Base-by-base conservation (phyloP, 2,888 invertebrate genomes). In the Dicroscelio sp. region DNA sequence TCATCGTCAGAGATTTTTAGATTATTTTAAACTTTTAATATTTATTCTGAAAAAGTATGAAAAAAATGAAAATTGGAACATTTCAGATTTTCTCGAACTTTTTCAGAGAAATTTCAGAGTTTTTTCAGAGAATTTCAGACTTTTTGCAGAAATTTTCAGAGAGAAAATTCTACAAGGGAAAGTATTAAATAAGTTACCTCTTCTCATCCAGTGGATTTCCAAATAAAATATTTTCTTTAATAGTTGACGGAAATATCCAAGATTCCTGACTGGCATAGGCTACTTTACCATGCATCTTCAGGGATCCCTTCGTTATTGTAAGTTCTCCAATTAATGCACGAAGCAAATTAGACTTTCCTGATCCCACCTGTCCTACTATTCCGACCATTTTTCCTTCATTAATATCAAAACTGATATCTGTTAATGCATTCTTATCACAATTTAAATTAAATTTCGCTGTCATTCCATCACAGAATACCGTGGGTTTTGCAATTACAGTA, bases 201-300 rank as follows among this genome's bases (percentile, higher is more conserved):
- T 93, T 88, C 38, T 96, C 94, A 58, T 96, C 93, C 90, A 96
- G 96, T 10, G 93, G 87, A 83, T 96, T 95, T 0, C 97, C 97
- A 52, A 97, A 97, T 1, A 97, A 91, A 76, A 97, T 97, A 95
- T 98, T 98, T 92, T 98, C 97, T 73, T 97, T 96, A 10, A 98
- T 97, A 94, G 98, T 97, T 95, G 98, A 98, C 0, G 98, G 97
- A 94, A 98, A 98, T 10, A 98, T 97, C 99, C 99, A 99, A 0
- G 99, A 98, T 94, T 99, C 98, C 95, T 99, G 99, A 52, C 98
- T 97, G 0, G 98, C 98, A 95, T 99, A 99, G 33, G 98, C 98
- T 0, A 98, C 95, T 69, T 97, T 97, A 3, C 99, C 99, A 31
- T 97, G 97, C 0, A 98, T 97, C 25, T 97, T 96, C 23, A 98